Base-by-base conservation (phyloP, 2,888 invertebrate genomes). In the Oegoconia quadripuncta region DNA sequence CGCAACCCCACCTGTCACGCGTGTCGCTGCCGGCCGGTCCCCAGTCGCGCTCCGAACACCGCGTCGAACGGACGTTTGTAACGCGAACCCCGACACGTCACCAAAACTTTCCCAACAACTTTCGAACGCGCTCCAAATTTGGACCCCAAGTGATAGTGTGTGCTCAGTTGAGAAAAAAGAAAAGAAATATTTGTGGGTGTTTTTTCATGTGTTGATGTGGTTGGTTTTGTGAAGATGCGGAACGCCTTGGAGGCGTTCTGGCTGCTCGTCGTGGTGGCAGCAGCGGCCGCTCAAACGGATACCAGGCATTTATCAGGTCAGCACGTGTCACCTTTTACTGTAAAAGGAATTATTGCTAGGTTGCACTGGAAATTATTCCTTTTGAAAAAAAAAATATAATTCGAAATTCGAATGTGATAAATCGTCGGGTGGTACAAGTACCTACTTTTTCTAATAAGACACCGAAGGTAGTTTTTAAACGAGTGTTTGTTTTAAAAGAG, bases 231-330 rank as follows among this genome's bases (percentile, higher is more conserved):
- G 71, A 73, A 67, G 62, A 86, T 86, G 86, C 74, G 77, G 79
- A 69, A 75, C 81, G 86, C 82, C 83, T 67, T 70, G 64, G 69
- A 67, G 79, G 83, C 82, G 79, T 81, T 75, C 77, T 82, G 81
- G 69, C 74, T 81, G 59, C 65, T 74, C 41, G 55, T 77, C 67
- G 53, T 78, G 63, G 69, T 67, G 41, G 74, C 64, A 23, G 66
- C 69, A 46, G 74, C 67, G 42, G 74, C 76, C 49, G 83, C 81
- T 38, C 78, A 80, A 60, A 48, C 70, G 41, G 83, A 83, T 74
- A 79, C 84, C 51, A 76, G 80, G 58, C 78, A 79, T 56, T 69
- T 86, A 77, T 74, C 86, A 86, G 86, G 86, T 84, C 54, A 68
- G 59, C 47, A 62, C 59, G 67, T 70, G 72, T 62, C 22, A 3